Percentiles rank a stretch among this genome's conserved stretches.
phyloP scores from a whole-genome alignment of 2,888 invertebrate genomes.

The Plebejus anna region DNA sequence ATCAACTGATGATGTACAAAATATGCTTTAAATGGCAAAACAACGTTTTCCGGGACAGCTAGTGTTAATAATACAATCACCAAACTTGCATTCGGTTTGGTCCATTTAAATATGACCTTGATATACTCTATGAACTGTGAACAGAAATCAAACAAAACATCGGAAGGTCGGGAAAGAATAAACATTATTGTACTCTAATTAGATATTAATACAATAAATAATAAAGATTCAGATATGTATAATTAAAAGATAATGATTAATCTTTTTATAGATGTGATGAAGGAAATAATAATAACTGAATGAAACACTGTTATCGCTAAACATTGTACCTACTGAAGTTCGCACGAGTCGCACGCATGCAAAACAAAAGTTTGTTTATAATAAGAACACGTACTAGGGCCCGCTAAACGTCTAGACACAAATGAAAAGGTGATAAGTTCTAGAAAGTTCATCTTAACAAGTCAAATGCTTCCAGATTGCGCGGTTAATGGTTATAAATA shows the following conservation, averaged over 20 bases:
- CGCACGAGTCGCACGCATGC: not conserved
- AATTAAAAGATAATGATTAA: not conserved
- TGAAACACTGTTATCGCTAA: not conserved
- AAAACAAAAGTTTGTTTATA: not conserved
- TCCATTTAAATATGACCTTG: slow-evolving; percentile 22
- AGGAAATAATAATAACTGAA: not conserved
- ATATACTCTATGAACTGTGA: slow-evolving; percentile 18
- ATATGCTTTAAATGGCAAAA: too few species aligned
- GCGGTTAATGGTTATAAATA: slow-evolving; percentile 38
- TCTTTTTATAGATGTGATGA: not conserved
- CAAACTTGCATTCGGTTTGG: slow-evolving; percentile 2
- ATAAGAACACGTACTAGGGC: slow-evolving; percentile 18
- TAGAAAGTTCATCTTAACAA: slow-evolving; percentile 17
- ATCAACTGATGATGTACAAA: too few species aligned
- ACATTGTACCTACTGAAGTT: slow-evolving; percentile 12
- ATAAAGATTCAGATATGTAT: not conserved
- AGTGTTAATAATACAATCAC: slow-evolving; percentile 1
- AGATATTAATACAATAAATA: not conserved
- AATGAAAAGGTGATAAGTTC: slow-evolving; percentile 4
- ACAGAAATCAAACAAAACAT: slow-evolving; percentile 13
- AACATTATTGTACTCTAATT: not conserved
- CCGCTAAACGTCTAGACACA: not conserved
- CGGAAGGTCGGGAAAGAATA: slow-evolving; percentile 1
- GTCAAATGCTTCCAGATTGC: slow-evolving; percentile 36
- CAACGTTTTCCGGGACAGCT: too few species aligned